Evolutionary conservation across 2,113 vertebrate genomes (phyloP), one percentile per base, ranked within the genome.

Genomic region (Macrotus californicus): DNA sequence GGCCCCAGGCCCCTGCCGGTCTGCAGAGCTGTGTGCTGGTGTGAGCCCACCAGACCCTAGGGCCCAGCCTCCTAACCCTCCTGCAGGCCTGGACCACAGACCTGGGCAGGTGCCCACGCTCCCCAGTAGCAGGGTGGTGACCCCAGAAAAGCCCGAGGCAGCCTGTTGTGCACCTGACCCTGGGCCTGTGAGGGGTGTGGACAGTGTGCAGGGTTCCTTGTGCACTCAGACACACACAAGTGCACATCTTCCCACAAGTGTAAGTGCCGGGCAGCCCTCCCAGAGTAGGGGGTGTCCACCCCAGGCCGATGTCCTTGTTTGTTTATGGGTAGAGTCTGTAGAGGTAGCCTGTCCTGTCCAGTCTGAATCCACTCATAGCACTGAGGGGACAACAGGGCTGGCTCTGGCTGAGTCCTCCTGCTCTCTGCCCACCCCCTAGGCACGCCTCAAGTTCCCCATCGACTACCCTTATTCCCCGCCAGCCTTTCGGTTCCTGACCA

Each of bases 381-480:
- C 56, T 22, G 56, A 82, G 29, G 29, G 29, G 15, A 64, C 56
- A 64, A 46, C 39, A 61, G 81, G 34, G 61, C 34, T 6, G 0
- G 76, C 59, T 5, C 43, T 36, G 15, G 31, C 59, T 85, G 76
- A 94, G n/a, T 61, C 4, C 48, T 24, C 7, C 66, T n/a, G 22
- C n/a, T 29, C 24, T 94, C 97, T 77, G 69, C 52, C 77, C 64
- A 7, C 87, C 61, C 69, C 26, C 1, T 96, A 99, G 99, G 99
- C 99, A 70, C 99, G 99, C 69, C 99, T 99, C 97, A 99, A 99
- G 82, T 99, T 99, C 97, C 99, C 99, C 15, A 98, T 99, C 0
- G 99, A 99, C 97, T 99, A 99, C 85, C 99, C 99, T 0, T 99
- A 99, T 97, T 99, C 99, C n/a, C 99, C 99, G 1, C 99, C 99